These are phyloP conservation scores for Laspeyria flexula DNA, from an alignment of 2,888 invertebrate species.

Conservation along the genomic window DNA sequence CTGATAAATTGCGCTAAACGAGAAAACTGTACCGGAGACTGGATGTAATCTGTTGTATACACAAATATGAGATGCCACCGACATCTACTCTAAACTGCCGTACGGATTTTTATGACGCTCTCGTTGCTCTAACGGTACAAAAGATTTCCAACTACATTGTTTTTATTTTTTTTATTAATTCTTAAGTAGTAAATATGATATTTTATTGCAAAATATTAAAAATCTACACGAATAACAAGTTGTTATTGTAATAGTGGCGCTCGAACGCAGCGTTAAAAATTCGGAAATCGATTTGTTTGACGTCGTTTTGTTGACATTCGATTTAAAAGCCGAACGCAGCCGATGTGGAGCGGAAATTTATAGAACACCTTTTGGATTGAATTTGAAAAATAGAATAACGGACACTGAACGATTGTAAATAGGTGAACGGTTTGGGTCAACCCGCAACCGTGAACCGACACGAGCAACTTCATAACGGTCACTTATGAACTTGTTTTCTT, in stretches of 20 bases:
- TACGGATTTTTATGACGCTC: conserved; percentile 55
- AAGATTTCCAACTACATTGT: conserved; percentile 28
- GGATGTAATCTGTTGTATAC: conserved; percentile 61
- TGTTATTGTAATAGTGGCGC: conserved; percentile 45
- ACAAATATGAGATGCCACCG: conserved; percentile 46
- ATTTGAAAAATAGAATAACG: conserved; percentile 64
- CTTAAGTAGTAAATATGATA: conserved; percentile 32
- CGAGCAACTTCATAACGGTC: conserved; percentile 62
- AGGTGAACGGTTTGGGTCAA: conserved; percentile 56
- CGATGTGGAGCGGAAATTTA: conserved; percentile 64
- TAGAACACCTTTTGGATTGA: conserved; percentile 61
- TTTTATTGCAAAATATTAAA: conserved; percentile 39
- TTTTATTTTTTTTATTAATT: conserved; percentile 39
- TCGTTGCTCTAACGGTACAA: conserved; percentile 59
- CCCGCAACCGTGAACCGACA: conserved; percentile 57
- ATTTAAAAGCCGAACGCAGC: conserved; percentile 57
- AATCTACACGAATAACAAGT: conserved; percentile 40
- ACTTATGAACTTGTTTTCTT: conserved; percentile 36
- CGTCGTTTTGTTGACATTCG: conserved; percentile 76
- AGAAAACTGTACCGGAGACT: conserved; percentile 70
- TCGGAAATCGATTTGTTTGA: conserved; percentile 71
- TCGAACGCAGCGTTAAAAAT: conserved; percentile 62
- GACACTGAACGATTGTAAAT: conserved; percentile 53
- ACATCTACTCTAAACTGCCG: conserved; percentile 55
- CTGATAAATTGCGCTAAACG: conserved; percentile 80